Percentiles rank a stretch among this genome's conserved stretches.
Conservation (phyloP, 2,888 invertebrate species). For the Tenthredo livida region DNA sequence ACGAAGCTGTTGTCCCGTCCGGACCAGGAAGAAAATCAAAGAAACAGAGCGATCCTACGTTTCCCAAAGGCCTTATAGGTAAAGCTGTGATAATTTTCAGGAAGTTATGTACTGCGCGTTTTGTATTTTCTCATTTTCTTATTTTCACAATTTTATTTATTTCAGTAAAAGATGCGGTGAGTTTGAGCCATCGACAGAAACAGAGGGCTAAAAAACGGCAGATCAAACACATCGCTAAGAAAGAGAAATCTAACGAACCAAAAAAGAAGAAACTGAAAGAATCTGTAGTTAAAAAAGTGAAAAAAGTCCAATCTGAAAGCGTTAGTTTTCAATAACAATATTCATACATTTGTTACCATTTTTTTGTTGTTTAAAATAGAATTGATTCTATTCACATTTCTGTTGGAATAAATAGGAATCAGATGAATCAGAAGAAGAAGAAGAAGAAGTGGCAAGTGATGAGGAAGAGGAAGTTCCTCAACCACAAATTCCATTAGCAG, state of each 20-base stretch:
- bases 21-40: conserved; percentile 93
- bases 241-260: conserved; percentile 45
- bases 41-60: conserved; percentile 91
- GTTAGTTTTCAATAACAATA: conserved; percentile 51
- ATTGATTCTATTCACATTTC: not conserved
- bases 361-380: not conserved
- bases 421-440: conserved; percentile 69
- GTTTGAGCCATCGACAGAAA: conserved; percentile 85
- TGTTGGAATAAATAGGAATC: conserved; percentile 53
- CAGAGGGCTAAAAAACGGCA: conserved; percentile 83
- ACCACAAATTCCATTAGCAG: conserved; percentile 27
- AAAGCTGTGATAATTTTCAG: conserved; percentile 58
- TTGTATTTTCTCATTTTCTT: conserved; percentile 31
- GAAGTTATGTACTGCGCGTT: conserved; percentile 33
- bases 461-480: conserved; percentile 55
- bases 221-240: conserved; percentile 60
- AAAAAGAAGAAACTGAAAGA: conserved; percentile 53
- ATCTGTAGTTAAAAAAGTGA: conserved; percentile 16
- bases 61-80: conserved; percentile 82
- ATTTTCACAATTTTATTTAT: conserved; percentile 41
- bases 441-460: conserved; percentile 65
- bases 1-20: conserved; percentile 86
- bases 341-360: not conserved
- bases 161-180: conserved; percentile 79
- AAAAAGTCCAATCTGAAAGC: conserved; percentile 47